phyloP scores from a whole-genome alignment of 2,797 vertebrate genomes.

The Paguma larvata region DNA sequence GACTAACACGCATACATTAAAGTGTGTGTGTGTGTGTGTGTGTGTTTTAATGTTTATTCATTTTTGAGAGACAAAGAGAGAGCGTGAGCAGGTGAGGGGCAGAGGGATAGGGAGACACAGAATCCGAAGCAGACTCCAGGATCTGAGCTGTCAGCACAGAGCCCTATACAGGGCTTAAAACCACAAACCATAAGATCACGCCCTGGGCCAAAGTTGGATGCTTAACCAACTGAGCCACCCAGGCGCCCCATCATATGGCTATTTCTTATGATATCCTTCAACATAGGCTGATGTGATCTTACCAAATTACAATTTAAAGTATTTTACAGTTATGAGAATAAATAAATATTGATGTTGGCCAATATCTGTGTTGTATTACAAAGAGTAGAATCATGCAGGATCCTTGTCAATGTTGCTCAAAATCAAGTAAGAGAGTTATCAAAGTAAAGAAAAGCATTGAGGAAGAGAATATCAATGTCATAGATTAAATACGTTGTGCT shows the following conservation, averaged over 20 bases:
- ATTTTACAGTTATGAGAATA: neutral
- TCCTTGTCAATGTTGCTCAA: neutral
- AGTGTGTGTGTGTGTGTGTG: too few relatives aligned
- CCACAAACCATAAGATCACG: too few relatives aligned
- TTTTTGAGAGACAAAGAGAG: too few relatives aligned
- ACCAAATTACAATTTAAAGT: neutral
- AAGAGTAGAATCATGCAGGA: neutral
- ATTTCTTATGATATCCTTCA: neutral
- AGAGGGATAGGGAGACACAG: too few relatives aligned
- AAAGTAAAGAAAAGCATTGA: neutral
- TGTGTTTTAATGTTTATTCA: too few relatives aligned
- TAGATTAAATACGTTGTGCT: neutral
- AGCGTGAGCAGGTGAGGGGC: too few relatives aligned
- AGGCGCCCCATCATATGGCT: neutral
- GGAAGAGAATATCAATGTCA: neutral
- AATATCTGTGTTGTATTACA: neutral
- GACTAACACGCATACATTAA: too few relatives aligned
- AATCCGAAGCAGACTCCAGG: too few relatives aligned
- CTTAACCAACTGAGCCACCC: too few relatives aligned
- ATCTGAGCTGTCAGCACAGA: too few relatives aligned
- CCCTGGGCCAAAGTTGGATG: too few relatives aligned
- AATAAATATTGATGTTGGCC: neutral
- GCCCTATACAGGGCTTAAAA: too few relatives aligned
- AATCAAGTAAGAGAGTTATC: neutral
- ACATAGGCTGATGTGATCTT: neutral